phyloP scores from a whole-genome alignment of 2,888 invertebrate genomes.

The Mylabris sibirica region DNA sequence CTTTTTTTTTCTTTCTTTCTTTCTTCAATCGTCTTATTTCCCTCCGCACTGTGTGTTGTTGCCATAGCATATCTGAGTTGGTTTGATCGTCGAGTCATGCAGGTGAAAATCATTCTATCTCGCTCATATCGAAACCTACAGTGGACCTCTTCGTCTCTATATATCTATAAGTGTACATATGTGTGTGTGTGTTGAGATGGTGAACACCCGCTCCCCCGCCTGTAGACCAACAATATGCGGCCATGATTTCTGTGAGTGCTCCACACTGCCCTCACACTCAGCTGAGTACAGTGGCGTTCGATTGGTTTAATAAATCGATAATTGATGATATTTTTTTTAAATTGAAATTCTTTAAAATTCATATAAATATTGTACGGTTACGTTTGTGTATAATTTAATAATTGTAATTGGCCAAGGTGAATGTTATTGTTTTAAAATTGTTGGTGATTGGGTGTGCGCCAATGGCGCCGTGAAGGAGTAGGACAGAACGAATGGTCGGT shows the following conservation, averaged over 20 bases:
- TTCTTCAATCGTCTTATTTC: constrained; percentile 53
- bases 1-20: constrained; percentile 42
- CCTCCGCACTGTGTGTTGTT: constrained; percentile 47
- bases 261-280: constrained; percentile 54
- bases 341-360: too few species aligned
- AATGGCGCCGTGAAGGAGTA: constrained; percentile 43
- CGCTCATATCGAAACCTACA: constrained; percentile 16
- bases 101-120: constrained; percentile 47
- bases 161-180: not conserved
- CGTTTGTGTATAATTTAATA: not conserved
- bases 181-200: constrained; percentile 18
- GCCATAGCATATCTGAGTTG: constrained; percentile 47
- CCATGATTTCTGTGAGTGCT: constrained; percentile 54
- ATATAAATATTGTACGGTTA: too few species aligned
- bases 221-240: constrained; percentile 45
- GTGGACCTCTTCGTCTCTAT: constrained; percentile 14
- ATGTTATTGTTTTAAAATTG: constrained; percentile 7
- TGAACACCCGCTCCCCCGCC: constrained; percentile 26
- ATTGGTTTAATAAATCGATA: constrained; percentile 1
- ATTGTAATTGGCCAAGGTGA: not conserved
- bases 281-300: constrained; percentile 48
- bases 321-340: not conserved
- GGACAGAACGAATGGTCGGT: constrained; percentile 62
- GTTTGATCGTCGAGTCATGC: constrained; percentile 48
- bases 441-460: constrained; percentile 2